Percentiles rank a stretch among this genome's conserved stretches.
phyloP scores from a whole-genome alignment of 2,888 invertebrate species.

The Tinea semifulvella region DNA sequence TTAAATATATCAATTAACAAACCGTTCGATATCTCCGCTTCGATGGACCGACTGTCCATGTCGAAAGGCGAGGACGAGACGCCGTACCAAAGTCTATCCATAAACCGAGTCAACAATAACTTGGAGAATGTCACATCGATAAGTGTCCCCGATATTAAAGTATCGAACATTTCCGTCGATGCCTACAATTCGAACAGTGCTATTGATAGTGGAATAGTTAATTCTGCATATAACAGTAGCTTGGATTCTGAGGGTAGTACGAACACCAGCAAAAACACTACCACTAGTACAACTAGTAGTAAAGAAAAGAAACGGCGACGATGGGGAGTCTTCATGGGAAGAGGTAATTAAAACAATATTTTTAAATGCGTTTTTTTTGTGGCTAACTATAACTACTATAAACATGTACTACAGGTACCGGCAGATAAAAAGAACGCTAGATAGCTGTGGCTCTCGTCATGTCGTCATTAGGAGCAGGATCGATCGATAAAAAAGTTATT shows the following conservation, averaged over 20 bases:
- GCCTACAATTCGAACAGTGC: slow-evolving; percentile 24
- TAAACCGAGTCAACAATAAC: slow-evolving; percentile 44
- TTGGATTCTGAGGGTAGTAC: slow-evolving; percentile 33
- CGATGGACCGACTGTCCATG: slow-evolving; percentile 42
- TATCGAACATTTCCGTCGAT: slow-evolving; percentile 16
- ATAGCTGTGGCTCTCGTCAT: no score
- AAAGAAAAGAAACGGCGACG: slow-evolving; percentile 72
- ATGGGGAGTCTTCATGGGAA: slow-evolving; percentile 76
- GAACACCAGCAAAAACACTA: slow-evolving; percentile 27
- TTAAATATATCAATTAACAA: slow-evolving; percentile 38
- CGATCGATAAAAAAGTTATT: no score
- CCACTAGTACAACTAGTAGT: slow-evolving; percentile 31
- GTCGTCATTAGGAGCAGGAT: no score
- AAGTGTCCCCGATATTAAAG: slow-evolving; percentile 31
- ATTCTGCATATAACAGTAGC: slow-evolving; percentile 34
- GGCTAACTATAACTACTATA: no score
- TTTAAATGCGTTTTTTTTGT: no score
- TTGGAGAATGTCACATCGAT: slow-evolving; percentile 53
- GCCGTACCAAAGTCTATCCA: slow-evolving; percentile 54
- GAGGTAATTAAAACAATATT: no score
- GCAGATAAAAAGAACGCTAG: no score
- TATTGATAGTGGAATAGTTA: slow-evolving; percentile 32
- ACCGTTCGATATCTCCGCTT: slow-evolving; percentile 34
- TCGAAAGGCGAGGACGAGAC: slow-evolving; percentile 39
- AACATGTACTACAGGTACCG: no score